Base-by-base conservation (phyloP, 2,113 vertebrate genomes). In the Todiramphus saurophagus region DNA sequence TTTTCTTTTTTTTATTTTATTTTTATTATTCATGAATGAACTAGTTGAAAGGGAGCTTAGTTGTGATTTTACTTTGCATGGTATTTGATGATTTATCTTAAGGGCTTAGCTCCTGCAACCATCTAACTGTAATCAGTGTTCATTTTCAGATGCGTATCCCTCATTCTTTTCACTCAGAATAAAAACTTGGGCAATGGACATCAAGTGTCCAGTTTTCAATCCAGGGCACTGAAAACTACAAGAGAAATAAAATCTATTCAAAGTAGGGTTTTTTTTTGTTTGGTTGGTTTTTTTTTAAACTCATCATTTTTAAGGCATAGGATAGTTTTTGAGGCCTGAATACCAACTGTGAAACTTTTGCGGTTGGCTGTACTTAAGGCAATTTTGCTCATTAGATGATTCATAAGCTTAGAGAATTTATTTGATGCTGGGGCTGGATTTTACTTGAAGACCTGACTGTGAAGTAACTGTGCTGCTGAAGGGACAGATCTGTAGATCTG, bases 141-240 rank as follows among this genome's bases (percentile, higher is more conserved):
- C 35, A 17, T 90, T 93, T 83, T 67, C 33, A 74, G 46, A 51
- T 24, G 9, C 12, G 12, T 3, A 33, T 16, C 21, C 78, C 70
- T 73, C 15, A 46, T 58, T 82, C 33, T 35, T 80, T 63, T 55
- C 50, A 5, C 28, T 39, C 3, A 2, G 16, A 66, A 44, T 13
- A 10, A 64, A 70, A 72, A 39, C 33, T 56, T 89, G 6, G 13
- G 27, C 16, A 16, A 13, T 14, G 15, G 70, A 28, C 43, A 50
- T 16, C 0, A 0, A n/a, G 9, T 7, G 11, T 18, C 35, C 27
- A 35, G 9, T 60, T 55, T 69, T 60, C 20, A 55, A 33, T 4
- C 20, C 30, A 41, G 82, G 27, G 14, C 3, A 31, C 24, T 37
- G 10, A 12, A 53, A 87, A 58, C 33, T 64, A 35, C 33, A 64